These are phyloP conservation scores for Psilopogon haemacephalus DNA, from an alignment of 2,113 vertebrate species.

Conservation along the genomic window DNA sequence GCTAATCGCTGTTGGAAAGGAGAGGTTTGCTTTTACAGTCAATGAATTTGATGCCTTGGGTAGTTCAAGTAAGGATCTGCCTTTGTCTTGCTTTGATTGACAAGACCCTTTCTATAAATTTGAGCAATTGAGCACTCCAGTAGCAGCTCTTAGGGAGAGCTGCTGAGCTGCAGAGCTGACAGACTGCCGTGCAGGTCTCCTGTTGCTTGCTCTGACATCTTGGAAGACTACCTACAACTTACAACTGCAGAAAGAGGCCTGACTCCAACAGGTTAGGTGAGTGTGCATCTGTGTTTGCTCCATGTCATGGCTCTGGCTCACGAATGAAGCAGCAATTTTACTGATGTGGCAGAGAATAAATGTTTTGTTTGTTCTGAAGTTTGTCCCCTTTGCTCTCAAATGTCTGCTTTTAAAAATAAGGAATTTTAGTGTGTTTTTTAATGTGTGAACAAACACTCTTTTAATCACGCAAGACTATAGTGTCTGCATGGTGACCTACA, in stretches of 20 bases:
- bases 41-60: conserved; percentile 66
- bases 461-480: neutral
- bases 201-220: neutral
- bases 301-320: neutral
- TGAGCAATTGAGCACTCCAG: conserved; percentile 52
- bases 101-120: conserved; percentile 76
- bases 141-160: conserved; percentile 39
- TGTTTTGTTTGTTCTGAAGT: neutral
- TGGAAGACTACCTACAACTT: conserved; percentile 26
- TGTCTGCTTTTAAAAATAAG: neutral
- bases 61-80: conserved; percentile 76
- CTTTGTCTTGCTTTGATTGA: conserved; percentile 72
- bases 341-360: neutral
- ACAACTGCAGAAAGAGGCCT: neutral
- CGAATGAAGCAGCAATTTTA: neutral
- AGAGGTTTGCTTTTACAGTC: conserved; percentile 62
- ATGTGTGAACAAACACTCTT: neutral
- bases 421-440: neutral
- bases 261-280: conserved; percentile 57
- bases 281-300: conserved; percentile 18
- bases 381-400: neutral
- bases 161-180: conserved; percentile 8
- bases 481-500: too few species aligned
- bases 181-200: neutral
- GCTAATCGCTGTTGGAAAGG: conserved; percentile 61